phyloP scores from a whole-genome alignment of 2,113 vertebrate genomes.

The Dinomys branickii region DNA sequence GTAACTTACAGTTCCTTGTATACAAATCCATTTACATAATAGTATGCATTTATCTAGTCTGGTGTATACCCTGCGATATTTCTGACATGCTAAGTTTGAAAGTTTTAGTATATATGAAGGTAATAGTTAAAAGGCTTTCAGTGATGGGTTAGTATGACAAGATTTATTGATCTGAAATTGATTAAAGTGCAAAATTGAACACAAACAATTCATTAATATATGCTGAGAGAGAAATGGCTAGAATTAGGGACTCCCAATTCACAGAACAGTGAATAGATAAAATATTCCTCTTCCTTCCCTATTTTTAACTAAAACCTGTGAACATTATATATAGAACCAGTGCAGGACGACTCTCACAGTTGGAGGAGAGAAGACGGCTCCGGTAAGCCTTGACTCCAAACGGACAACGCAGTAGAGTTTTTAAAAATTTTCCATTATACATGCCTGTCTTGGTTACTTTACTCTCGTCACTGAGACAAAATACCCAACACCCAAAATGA shows the following conservation, averaged over 20 bases:
- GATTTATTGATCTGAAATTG: neutral
- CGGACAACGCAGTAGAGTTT: neutral
- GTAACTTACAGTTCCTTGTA: neutral
- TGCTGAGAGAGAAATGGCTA: neutral
- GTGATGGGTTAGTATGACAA: neutral
- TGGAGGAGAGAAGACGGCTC: neutral
- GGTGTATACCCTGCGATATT: neutral
- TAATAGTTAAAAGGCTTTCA: neutral
- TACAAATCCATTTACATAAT: neutral
- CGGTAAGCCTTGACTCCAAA: neutral
- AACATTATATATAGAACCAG: neutral
- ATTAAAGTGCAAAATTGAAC: neutral
- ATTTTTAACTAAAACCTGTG: neutral
- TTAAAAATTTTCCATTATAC: neutral
- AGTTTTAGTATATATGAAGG: neutral
- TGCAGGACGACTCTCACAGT: neutral
- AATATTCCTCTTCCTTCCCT: neutral
- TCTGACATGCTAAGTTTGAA: neutral
- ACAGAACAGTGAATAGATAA: neutral
- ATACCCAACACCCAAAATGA: too few species aligned
- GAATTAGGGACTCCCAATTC: neutral
- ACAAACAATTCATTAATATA: neutral
- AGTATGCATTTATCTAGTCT: neutral
- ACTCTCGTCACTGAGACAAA: too few species aligned
- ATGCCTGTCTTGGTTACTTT: too few species aligned